Evolutionary conservation across 2,113 vertebrate species (phyloP).

Genomic region (Vulpes lagopus): DNA sequence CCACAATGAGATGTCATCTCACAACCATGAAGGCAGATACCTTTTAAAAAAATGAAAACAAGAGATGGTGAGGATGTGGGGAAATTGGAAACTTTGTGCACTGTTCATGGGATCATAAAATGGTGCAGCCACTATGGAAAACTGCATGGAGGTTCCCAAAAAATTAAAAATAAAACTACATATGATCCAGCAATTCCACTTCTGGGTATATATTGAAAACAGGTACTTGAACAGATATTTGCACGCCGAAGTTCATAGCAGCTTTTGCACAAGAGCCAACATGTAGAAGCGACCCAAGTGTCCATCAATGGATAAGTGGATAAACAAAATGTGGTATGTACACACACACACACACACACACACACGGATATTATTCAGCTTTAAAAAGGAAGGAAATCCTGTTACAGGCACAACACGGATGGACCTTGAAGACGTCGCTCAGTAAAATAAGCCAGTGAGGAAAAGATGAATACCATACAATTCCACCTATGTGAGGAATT

Average conservation of each 20-base stretch:
- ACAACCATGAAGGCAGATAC: background rate
- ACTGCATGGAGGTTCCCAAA: background rate
- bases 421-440: background rate
- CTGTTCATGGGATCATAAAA: background rate
- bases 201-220: background rate
- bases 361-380: background rate
- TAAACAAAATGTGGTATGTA: background rate
- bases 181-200: background rate
- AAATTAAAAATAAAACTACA: background rate
- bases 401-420: background rate
- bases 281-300: background rate
- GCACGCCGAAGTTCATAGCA: background rate
- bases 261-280: constrained; percentile 46
- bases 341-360: background rate
- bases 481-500: background rate
- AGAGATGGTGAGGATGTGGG: background rate
- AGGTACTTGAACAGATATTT: constrained; percentile 11
- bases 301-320: background rate
- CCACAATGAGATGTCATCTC: background rate
- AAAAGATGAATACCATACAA: background rate
- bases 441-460: background rate
- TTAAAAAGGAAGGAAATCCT: constrained; percentile 42
- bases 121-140: background rate
- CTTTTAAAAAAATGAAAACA: background rate
- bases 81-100: background rate